Percentiles rank a stretch among this genome's conserved stretches.
These are phyloP conservation scores for Sebastes vulpes DNA, from an alignment of 2,797 vertebrate genomes.

Conservation along the genomic window DNA sequence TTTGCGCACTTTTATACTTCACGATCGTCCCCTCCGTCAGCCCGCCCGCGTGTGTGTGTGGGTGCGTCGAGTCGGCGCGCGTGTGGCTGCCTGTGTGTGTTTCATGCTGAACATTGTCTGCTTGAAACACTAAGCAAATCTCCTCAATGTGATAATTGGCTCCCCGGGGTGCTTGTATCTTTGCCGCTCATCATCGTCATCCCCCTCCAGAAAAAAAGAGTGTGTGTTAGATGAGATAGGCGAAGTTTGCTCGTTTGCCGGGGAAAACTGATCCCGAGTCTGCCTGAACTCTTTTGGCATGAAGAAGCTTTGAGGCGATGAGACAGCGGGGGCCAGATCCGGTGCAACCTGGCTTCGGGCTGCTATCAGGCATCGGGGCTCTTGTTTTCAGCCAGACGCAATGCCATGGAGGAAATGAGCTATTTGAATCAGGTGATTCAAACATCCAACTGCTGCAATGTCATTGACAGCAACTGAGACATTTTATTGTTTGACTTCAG, in stretches of 20 bases:
- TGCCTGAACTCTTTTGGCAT: constrained; percentile 62
- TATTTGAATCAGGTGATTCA: constrained; percentile 36
- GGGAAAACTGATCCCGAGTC: constrained; percentile 61
- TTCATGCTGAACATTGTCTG: constrained; percentile 76
- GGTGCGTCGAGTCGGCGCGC: not conserved
- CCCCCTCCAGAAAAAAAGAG: constrained; percentile 57
- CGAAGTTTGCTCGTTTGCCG: constrained; percentile 62
- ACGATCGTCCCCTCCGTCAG: constrained; percentile 17
- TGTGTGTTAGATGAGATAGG: constrained; percentile 64
- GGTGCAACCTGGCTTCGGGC: constrained; percentile 53
- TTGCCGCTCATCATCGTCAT: constrained; percentile 76
- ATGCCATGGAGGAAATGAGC: constrained; percentile 6
- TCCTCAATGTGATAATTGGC: constrained; percentile 86
- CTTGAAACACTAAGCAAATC: constrained; percentile 83
- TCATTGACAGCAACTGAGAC: constrained; percentile 15
- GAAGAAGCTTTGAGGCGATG: constrained; percentile 48
- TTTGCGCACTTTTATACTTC: constrained; percentile 47
- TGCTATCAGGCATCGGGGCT: constrained; percentile 11
- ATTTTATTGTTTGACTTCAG: constrained; percentile 11
- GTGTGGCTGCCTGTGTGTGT: constrained; percentile 43
- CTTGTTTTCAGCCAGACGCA: constrained; percentile 25
- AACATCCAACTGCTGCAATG: not conserved
- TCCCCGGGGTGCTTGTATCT: constrained; percentile 79
- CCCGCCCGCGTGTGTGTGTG: not conserved
- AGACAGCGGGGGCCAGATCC: constrained; percentile 51